Percentiles rank a stretch among this genome's conserved stretches.
Evolutionary conservation across 2,888 invertebrate genomes (phyloP).

Genomic region (Spodoptera picta): DNA sequence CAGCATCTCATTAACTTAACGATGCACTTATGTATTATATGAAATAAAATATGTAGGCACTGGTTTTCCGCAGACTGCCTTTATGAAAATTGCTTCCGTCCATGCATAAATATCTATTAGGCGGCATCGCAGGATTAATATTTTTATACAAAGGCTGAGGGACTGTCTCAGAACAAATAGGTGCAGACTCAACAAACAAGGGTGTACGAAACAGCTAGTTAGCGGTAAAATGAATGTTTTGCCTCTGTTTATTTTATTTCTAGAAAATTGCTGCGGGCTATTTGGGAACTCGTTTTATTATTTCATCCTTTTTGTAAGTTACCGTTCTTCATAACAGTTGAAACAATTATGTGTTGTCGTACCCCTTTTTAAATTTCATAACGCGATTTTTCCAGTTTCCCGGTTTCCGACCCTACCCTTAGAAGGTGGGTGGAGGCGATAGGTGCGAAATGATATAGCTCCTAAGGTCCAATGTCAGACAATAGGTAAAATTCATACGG

Average conservation of each 20-base stretch:
- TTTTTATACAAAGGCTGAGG: constrained; percentile 79
- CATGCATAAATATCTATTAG: constrained; percentile 88
- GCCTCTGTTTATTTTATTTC: constrained; percentile 66
- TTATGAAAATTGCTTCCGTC: constrained; percentile 81
- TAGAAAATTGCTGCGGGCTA: constrained; percentile 56
- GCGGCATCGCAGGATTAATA: constrained; percentile 81
- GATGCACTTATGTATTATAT: constrained; percentile 73
- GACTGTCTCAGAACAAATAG: constrained; percentile 73
- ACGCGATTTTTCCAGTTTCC: constrained; percentile 68
- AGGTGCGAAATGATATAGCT: constrained; percentile 88
- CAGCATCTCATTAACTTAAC: constrained; percentile 79
- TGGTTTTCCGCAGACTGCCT: constrained; percentile 64
- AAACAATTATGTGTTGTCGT: constrained; percentile 51
- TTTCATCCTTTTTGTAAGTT: constrained; percentile 48
- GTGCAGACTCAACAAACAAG: constrained; percentile 81
- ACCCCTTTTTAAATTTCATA: constrained; percentile 78
- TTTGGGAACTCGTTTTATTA: constrained; percentile 45
- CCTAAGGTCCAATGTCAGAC: constrained; percentile 87
- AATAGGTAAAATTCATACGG: constrained; percentile 88
- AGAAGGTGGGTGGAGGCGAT: constrained; percentile 67
- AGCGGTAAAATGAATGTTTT: constrained; percentile 70
- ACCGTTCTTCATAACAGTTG: constrained; percentile 45
- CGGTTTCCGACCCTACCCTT: constrained; percentile 60
- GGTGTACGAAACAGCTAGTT: constrained; percentile 71
- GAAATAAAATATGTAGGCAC: constrained; percentile 61